Conservation (phyloP, 2,888 invertebrate species). For the Pantelozetes paolii region DNA sequence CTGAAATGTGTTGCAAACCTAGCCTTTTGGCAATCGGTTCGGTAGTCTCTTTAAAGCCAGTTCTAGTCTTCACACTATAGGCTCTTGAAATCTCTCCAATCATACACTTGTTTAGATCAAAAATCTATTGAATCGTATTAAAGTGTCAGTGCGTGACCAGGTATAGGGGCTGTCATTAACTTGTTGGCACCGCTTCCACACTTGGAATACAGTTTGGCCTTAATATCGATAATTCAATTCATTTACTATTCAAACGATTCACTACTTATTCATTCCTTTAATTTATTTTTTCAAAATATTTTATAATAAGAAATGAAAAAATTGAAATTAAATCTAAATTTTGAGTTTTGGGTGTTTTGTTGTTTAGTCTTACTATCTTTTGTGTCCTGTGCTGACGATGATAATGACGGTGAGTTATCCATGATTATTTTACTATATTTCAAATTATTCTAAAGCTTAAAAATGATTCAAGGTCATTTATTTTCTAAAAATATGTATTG, state of each 20-base stretch:
- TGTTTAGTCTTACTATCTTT: background rate
- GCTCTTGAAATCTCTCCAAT: slow-evolving; percentile 10
- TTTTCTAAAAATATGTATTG: no score
- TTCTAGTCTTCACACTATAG: slow-evolving; percentile 1
- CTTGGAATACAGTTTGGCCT: slow-evolving; percentile 10
- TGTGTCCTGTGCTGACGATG: background rate
- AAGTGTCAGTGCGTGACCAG: slow-evolving; percentile 19
- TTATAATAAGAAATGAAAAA: background rate
- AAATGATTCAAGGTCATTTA: background rate
- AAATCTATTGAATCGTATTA: slow-evolving; percentile 25
- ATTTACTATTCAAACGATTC: background rate
- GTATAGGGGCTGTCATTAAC: slow-evolving; percentile 7
- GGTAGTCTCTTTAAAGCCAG: slow-evolving; percentile 19
- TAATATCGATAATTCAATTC: slow-evolving; percentile 2
- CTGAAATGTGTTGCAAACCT: background rate
- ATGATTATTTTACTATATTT: no score
- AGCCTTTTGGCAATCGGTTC: slow-evolving; percentile 4
- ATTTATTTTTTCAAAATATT: background rate
- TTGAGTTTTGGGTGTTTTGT: background rate
- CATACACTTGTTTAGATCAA: background rate
- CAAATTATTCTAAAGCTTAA: no score
- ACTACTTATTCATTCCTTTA: background rate
- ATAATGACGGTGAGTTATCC: slow-evolving; percentile 16
- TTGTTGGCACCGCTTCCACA: slow-evolving; percentile 10
- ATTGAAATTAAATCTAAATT: background rate